Percentiles rank a stretch among this genome's conserved stretches.
Evolutionary conservation across 2,888 invertebrate species (phyloP).

Genomic region (Rhamnusium bicolor): DNA sequence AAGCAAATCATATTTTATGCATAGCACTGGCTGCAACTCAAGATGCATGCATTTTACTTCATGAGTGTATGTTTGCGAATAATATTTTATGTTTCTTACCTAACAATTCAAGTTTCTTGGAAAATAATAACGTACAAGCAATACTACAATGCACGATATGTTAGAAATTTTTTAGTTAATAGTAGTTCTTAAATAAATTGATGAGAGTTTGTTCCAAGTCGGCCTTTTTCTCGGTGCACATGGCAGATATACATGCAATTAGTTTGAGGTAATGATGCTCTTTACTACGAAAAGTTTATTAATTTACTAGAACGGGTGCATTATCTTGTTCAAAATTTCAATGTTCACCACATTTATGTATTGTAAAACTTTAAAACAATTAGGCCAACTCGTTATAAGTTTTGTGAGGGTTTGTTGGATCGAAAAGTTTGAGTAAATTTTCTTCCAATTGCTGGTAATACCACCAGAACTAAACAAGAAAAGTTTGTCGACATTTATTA

Average conservation of each 20-base stretch:
- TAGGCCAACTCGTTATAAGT: conserved; percentile 16
- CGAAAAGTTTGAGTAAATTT: neutral
- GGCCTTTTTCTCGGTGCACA: neutral
- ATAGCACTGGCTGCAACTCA: conserved; percentile 5
- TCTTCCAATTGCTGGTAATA: neutral
- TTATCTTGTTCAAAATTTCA: neutral
- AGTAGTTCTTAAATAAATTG: neutral
- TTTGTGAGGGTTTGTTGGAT: neutral
- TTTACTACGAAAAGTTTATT: neutral
- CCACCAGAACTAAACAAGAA: neutral
- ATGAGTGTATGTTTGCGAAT: neutral
- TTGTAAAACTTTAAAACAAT: conserved; percentile 18
- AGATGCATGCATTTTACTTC: neutral
- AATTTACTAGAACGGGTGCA: neutral
- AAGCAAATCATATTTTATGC: neutral
- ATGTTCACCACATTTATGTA: neutral
- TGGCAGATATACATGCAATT: neutral
- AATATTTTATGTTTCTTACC: neutral
- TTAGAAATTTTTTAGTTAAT: neutral
- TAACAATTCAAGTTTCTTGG: neutral
- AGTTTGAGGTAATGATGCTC: neutral
- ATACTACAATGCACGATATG: neutral
- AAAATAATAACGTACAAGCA: neutral
- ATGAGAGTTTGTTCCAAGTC: no score
- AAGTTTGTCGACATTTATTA: neutral